Percentiles rank a stretch among this genome's conserved stretches.
These are phyloP conservation scores for Neosilurus hyrtlii DNA, from an alignment of 2,797 vertebrate species.

Conservation along the genomic window DNA sequence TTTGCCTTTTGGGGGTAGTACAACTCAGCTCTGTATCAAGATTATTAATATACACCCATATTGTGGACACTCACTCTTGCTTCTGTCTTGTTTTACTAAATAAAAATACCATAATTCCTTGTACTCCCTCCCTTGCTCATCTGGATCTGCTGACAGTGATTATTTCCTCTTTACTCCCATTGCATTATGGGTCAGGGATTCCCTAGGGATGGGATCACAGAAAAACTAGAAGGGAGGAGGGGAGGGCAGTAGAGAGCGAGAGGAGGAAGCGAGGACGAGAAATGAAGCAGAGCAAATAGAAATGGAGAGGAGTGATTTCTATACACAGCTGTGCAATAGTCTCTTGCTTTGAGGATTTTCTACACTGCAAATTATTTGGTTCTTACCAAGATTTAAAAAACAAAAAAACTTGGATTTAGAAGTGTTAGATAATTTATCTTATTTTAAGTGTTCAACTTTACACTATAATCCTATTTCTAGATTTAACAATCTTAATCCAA, in stretches of 20 bases:
- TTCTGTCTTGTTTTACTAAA: background rate
- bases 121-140: conserved; percentile 40
- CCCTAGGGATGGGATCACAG: conserved; percentile 67
- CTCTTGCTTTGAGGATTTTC: conserved; percentile 30
- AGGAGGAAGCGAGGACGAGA: conserved; percentile 20
- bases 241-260: background rate
- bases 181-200: conserved; percentile 75
- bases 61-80: conserved; percentile 17
- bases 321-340: conserved; percentile 46
- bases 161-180: conserved; percentile 66
- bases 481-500: too few relatives aligned
- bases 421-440: too few relatives aligned
- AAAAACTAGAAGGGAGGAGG: conserved; percentile 40
- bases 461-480: too few relatives aligned
- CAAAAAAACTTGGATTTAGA: too few relatives aligned
- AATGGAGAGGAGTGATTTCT: conserved; percentile 36
- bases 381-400: too few relatives aligned
- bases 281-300: conserved; percentile 35
- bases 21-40: conserved; percentile 50
- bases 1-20: conserved; percentile 48
- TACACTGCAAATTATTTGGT: background rate
- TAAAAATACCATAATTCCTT: conserved; percentile 1
- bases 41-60: conserved; percentile 36
- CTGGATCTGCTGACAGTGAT: conserved; percentile 65
- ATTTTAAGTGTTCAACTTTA: too few relatives aligned